Percentiles rank a stretch among this genome's conserved stretches.
phyloP scores from a whole-genome alignment of 2,113 vertebrate genomes.

The Corynorhinus townsendii region DNA sequence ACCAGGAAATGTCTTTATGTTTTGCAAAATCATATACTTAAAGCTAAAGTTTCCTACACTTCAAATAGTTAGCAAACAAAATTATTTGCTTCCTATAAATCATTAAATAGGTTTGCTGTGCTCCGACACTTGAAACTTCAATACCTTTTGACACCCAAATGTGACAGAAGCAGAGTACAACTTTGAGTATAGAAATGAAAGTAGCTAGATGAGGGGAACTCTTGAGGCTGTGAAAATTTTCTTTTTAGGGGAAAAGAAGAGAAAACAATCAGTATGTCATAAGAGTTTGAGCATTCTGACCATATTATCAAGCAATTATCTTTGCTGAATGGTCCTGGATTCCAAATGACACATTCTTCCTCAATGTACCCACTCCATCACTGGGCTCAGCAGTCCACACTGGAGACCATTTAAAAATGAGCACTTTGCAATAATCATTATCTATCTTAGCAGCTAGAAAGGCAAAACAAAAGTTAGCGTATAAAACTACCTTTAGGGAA shows the following conservation, averaged over 20 bases:
- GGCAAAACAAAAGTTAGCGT: constrained; percentile 60
- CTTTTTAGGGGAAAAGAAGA: neutral
- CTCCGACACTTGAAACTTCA: neutral
- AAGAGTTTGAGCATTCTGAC: constrained; percentile 25
- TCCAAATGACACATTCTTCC: constrained; percentile 36
- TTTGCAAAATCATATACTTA: constrained; percentile 27
- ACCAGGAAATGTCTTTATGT: neutral
- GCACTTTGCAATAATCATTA: constrained; percentile 40
- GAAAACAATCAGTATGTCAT: neutral
- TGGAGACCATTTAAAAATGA: constrained; percentile 32
- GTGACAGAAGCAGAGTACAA: neutral
- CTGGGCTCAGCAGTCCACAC: neutral
- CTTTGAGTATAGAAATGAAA: neutral
- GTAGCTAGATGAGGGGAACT: neutral
- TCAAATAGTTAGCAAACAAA: neutral
- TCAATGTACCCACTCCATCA: constrained; percentile 36
- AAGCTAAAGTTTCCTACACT: constrained; percentile 23
- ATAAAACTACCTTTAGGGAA: constrained; percentile 4
- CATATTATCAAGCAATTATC: constrained; percentile 17
- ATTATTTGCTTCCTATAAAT: neutral
- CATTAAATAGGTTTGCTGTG: neutral
- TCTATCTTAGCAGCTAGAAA: constrained; percentile 64
- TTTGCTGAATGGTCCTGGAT: constrained; percentile 39
- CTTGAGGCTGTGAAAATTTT: neutral
- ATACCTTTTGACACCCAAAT: neutral